Conservation (phyloP, 1,140 invertebrate species). For the Drosophila azteca region DNA sequence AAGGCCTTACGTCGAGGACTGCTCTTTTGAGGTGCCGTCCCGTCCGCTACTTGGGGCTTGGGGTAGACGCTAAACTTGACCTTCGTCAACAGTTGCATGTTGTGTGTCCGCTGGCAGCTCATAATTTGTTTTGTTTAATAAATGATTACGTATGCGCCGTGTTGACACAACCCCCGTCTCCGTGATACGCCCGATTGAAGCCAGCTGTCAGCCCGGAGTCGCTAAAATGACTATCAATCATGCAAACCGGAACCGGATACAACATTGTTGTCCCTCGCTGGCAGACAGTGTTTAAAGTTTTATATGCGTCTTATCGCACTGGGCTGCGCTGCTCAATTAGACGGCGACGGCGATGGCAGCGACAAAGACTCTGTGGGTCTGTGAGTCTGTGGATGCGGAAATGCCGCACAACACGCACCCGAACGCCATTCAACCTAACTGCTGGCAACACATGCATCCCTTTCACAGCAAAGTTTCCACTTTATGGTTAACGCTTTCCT, state of each 20-base stretch:
- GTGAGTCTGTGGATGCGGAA: conserved; percentile 10
- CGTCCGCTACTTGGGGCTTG: conserved; percentile 1
- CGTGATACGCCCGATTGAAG: conserved; percentile 13
- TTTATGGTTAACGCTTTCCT: conserved; percentile 37
- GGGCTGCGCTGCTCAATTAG: conserved; percentile 40
- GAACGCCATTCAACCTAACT: conserved; percentile 4
- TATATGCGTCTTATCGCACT: conserved; percentile 11
- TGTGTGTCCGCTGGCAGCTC: conserved; percentile 12
- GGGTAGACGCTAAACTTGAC: conserved; percentile 68
- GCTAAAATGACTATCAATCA: conserved; percentile 60
- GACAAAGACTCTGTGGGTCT: neutral
- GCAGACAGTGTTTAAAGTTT: conserved; percentile 37
- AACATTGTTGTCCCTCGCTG: conserved; percentile 23
- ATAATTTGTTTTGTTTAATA: conserved; percentile 46
- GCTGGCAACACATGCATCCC: conserved; percentile 31
- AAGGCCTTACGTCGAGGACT: conserved; percentile 37
- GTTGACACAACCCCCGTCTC: conserved; percentile 17
- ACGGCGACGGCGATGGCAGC: conserved; percentile 6
- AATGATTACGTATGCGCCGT: conserved; percentile 39
- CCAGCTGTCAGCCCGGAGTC: conserved; percentile 17
- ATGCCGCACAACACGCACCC: conserved; percentile 13
- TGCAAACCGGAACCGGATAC: conserved; percentile 37
- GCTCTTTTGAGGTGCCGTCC: conserved; percentile 38
- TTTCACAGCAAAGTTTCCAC: conserved; percentile 20
- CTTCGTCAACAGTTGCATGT: conserved; percentile 72